phyloP scores from a whole-genome alignment of 1,140 invertebrate genomes.

The Drosophila sechellia region DNA sequence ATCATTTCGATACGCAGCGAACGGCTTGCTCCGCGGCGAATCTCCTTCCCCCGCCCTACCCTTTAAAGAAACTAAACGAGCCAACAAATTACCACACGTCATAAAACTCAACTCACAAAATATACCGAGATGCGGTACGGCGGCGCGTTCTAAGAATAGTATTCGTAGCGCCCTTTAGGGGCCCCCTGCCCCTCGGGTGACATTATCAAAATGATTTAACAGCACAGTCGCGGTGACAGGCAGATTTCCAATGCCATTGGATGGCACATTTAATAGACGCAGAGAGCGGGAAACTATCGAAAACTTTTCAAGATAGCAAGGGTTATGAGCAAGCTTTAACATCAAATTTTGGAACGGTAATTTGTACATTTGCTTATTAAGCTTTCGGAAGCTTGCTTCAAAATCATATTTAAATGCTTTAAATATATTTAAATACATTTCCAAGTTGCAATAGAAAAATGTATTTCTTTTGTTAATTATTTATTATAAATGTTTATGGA shows the following conservation, averaged over 20 bases:
- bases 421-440: no score
- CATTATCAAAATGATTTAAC: constrained; percentile 72
- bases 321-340: no score
- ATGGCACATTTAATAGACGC: no score
- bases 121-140: constrained; percentile 34
- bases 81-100: constrained; percentile 80
- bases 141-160: constrained; percentile 61
- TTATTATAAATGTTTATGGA: no score
- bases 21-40: constrained; percentile 35
- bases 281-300: no score
- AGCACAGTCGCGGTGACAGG: constrained; percentile 63
- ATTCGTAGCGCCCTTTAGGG: constrained; percentile 10
- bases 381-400: no score
- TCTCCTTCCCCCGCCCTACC: constrained; percentile 2
- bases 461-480: neutral
- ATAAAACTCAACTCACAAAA: constrained; percentile 77
- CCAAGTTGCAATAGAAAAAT: neutral
- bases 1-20: constrained; percentile 38
- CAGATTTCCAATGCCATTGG: constrained; percentile 46
- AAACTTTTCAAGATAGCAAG: no score
- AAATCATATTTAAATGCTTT: no score
- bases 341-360: no score
- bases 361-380: no score
- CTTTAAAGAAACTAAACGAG: constrained; percentile 76
- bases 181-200: constrained; percentile 25